Evolutionary conservation across 2,797 vertebrate genomes (phyloP).

Genomic region (Acanthurus tractus): DNA sequence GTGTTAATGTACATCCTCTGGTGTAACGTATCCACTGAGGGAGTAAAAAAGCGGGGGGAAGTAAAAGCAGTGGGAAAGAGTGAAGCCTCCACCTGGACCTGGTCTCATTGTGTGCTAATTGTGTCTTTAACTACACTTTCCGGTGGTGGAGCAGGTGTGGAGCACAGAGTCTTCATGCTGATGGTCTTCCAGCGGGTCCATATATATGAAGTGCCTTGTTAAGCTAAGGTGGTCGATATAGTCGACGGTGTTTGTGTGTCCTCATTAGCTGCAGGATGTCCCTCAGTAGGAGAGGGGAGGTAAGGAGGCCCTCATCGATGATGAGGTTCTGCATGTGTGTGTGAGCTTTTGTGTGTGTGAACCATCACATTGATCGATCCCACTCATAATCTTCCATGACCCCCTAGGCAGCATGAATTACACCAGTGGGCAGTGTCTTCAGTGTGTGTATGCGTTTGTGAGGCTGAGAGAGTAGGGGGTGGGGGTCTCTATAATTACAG

Average conservation of each 20-base stretch:
- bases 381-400: conserved; percentile 86
- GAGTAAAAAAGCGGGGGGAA: conserved; percentile 27
- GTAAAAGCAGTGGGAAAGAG: conserved; percentile 52
- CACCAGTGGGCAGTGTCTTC: conserved; percentile 79
- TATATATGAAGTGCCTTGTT: conserved; percentile 83
- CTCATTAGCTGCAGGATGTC: conserved; percentile 88
- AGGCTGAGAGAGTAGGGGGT: conserved; percentile 56
- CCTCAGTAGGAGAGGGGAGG: conserved; percentile 83
- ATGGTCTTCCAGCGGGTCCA: conserved; percentile 76
- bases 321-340: conserved; percentile 72
- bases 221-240: conserved; percentile 81
- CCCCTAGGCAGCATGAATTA: conserved; percentile 84
- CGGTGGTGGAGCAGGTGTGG: conserved; percentile 61
- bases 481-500: conserved; percentile 81
- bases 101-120: conserved; percentile 71
- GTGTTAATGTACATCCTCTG: background rate
- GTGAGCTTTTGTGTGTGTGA: conserved; percentile 75
- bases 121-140: conserved; percentile 74
- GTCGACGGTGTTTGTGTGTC: conserved; percentile 81
- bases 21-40: background rate
- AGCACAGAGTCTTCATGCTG: conserved; percentile 58
- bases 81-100: conserved; percentile 37
- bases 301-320: conserved; percentile 84
- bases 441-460: conserved; percentile 62
- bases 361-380: conserved; percentile 86